phyloP scores from a whole-genome alignment of 2,113 vertebrate genomes.

The Picathartes gymnocephalus region DNA sequence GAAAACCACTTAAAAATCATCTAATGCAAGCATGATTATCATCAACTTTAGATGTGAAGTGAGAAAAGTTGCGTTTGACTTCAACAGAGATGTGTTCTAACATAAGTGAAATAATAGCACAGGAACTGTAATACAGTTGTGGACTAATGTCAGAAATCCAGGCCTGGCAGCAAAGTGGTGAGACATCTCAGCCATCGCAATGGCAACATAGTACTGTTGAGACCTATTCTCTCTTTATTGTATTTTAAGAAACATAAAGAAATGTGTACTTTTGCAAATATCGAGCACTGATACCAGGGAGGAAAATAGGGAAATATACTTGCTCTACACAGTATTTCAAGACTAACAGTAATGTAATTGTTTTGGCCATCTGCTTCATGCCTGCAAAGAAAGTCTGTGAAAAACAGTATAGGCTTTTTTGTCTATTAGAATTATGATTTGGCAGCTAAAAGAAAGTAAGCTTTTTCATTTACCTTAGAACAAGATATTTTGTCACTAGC shows the following conservation, averaged over 20 bases:
- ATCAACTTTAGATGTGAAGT: not conserved
- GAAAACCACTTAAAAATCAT: not conserved
- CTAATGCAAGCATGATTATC: not conserved
- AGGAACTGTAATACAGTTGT: not conserved
- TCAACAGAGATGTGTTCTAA: not conserved
- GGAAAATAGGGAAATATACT: not conserved
- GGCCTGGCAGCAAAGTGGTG: not conserved
- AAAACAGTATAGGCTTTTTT: not conserved
- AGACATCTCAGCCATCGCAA: not conserved
- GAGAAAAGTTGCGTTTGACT: not conserved
- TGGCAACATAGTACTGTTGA: not conserved
- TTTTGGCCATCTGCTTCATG: not conserved
- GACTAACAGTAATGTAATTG: not conserved
- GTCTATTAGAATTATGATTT: not conserved
- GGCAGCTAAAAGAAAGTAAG: not conserved
- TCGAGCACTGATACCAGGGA: not conserved
- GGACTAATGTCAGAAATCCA: not conserved
- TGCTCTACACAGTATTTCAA: not conserved
- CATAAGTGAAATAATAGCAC: not conserved
- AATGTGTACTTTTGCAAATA: not conserved
- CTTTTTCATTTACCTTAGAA: not conserved
- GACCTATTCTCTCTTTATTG: not conserved
- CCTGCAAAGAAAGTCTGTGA: not conserved
- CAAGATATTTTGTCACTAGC: not conserved
- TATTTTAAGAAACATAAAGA: not conserved